Evolutionary conservation across 2,113 vertebrate species (phyloP), one percentile per base, ranked within the genome.

Genomic region (Patagioenas fasciata): DNA sequence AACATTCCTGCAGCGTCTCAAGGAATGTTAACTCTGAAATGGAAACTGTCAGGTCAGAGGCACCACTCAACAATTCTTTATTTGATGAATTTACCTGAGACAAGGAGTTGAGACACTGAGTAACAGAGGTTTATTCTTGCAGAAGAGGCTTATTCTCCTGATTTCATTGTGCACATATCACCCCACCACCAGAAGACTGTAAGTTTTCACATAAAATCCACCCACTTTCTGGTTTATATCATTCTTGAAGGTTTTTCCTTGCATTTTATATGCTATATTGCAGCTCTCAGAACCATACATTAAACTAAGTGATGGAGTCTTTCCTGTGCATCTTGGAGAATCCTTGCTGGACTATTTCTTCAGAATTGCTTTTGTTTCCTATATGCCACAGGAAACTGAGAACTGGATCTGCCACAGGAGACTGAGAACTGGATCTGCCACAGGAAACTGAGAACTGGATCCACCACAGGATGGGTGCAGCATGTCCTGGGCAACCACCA

Each of bases 11-110:
- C 42, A 54, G 40, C 70, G 38, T 83, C 88, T 92, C 93, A 85
- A 57, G 84, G 66, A 95, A 94, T 0, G 2, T 58, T 64, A 77
- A 91, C 77, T 96, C 91, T 91, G 91, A 95, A 97, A 97, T 78
- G 34, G 81, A 91, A 94, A 88, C 54, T 85, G 58, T 78, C 67
- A 92, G 77, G 38, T 88, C 81, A 81, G 50, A 91, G 86, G 67
- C 71, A 93, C 32, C 34, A 79, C 78, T 90, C 77, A 54, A 62
- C 32, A 79, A 11, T 66, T 90, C 81, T 96, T 94, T 91, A 71
- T 95, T 91, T 96, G 90, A 91, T 61, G 58, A 94, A 91, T 96
- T 94, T 95, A 69, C 74, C 88, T 53, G 65, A 96, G 42, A 80
- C 51, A 66, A 78, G 69, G 17, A 64, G 56, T 50, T 88, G 47